Evolutionary conservation across 2,113 vertebrate species (phyloP).

Genomic region (Syngnathoides biaculeatus): DNA sequence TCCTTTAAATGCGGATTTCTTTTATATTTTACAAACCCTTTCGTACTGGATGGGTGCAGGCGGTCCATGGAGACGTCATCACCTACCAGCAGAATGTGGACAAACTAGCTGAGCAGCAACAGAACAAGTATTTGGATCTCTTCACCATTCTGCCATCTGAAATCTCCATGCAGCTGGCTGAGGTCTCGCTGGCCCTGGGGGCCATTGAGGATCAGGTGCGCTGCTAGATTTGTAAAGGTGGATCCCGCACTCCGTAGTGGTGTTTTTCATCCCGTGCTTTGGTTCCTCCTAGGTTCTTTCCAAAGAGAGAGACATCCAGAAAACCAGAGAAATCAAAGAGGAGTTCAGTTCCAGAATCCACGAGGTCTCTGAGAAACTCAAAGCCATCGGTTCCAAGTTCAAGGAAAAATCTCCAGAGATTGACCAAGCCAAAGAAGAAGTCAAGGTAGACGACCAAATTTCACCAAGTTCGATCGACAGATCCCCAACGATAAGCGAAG

Average conservation of each 20-base stretch:
- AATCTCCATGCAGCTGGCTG: constrained; percentile 86
- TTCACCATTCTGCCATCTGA: constrained; percentile 86
- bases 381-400: constrained; percentile 78
- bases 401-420: constrained; percentile 83
- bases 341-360: constrained; percentile 82
- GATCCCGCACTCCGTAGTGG: neutral
- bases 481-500: too few species aligned
- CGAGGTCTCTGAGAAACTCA: constrained; percentile 79
- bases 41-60: constrained; percentile 54
- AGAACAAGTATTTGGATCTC: constrained; percentile 90
- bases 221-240: constrained; percentile 2
- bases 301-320: constrained; percentile 85
- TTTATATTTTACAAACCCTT: neutral
- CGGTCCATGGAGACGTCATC: constrained; percentile 80
- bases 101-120: constrained; percentile 86
- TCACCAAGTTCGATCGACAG: too few species aligned
- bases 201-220: constrained; percentile 87
- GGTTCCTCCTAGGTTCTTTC: constrained; percentile 76
- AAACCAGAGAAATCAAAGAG: constrained; percentile 79
- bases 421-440: constrained; percentile 80
- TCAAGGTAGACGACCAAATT: constrained; percentile 73
- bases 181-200: constrained; percentile 81
- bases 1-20: neutral
- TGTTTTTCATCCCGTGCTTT: neutral
- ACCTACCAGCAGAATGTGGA: constrained; percentile 83